Conservation (phyloP, 2,797 vertebrate species). For the Etheostoma perlongum region DNA sequence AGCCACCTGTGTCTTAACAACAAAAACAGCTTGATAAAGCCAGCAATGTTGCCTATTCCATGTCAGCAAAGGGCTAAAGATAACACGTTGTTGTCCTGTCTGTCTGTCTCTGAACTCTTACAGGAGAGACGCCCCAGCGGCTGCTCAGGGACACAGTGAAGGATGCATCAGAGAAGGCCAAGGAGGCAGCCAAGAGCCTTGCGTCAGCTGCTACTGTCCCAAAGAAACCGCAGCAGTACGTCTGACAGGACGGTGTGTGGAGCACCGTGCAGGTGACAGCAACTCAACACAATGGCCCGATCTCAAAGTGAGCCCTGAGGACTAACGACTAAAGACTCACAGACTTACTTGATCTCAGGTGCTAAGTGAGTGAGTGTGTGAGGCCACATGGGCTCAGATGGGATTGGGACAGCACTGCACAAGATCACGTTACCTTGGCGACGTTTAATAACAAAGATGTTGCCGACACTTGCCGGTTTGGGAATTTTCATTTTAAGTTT, state of each 20-base stretch:
- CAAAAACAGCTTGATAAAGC: not conserved
- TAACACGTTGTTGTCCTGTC: not conserved
- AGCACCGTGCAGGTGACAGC: not conserved
- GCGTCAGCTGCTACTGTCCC: conserved; percentile 73
- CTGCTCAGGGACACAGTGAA: conserved; percentile 80
- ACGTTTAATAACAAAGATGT: too few relatives aligned
- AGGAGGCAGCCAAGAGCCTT: conserved; percentile 80
- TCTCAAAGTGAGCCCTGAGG: too few relatives aligned
- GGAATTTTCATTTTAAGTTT: too few relatives aligned
- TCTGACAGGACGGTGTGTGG: conserved; percentile 58
- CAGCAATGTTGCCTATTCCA: not conserved
- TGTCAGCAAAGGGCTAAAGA: not conserved
- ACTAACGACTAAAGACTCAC: too few relatives aligned
- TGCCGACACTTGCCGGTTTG: too few relatives aligned
- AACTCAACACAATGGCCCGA: not conserved
- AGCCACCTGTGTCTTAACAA: not conserved
- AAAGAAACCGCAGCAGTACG: conserved; percentile 80
- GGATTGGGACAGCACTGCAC: too few relatives aligned
- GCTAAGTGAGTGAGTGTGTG: too few relatives aligned
- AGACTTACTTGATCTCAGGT: too few relatives aligned
- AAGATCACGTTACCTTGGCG: too few relatives aligned
- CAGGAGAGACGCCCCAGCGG: conserved; percentile 80
- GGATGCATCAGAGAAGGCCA: conserved; percentile 79
- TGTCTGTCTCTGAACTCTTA: not conserved
- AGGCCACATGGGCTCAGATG: too few relatives aligned